Base-by-base conservation (phyloP, 1,140 invertebrate genomes). In the Drosophila carrolli region DNA sequence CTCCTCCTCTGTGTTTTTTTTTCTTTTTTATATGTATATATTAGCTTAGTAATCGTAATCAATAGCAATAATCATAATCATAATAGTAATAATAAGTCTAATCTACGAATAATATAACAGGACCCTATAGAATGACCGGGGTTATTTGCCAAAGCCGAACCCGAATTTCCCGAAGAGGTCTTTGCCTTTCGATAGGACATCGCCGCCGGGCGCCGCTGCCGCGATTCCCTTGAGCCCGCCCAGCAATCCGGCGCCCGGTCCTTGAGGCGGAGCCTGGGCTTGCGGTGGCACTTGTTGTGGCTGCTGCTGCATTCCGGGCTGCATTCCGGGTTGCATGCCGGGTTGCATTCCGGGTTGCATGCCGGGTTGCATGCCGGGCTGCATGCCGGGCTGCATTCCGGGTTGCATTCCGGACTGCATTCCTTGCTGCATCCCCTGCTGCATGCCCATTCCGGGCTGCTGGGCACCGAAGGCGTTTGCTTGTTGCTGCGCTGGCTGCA, bases 161-260 rank as follows among this genome's bases (percentile, higher is more conserved):
- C 97, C 97, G 91, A 97, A 97, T 94, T 97, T 97, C 95, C 97
- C 97, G 93, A 97, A 97, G 89, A 97, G 97, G 93, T 97, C 97
- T 93, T 97, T 97, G 75, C 97, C 97, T 93, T 97, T 97, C 77
- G 97, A 97, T 40, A 97, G 93, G 62, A 97, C 96, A 83, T 97
- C 96, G 55, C 96, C 96, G 51, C 96, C 96, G 66, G 96, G 95
- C 43, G 95, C 96, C 19, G 95, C 95, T 93, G 97, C 96, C 88
- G 97, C 96, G 59, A 90, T 91, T 9, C 91, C 80, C 71, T 92
- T 92, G 37, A 92, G 85, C 29, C 90, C 91, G 14, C 84, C 88
- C 47, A 91, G 81, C 68, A 91, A 73, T n/a, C 91, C 91, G 68
- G 86, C 88, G 67, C 91, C 90, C 55, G 89, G 90, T 58, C 85